phyloP scores from a whole-genome alignment of 1,140 invertebrate genomes.

The Araneus ventricosus region DNA sequence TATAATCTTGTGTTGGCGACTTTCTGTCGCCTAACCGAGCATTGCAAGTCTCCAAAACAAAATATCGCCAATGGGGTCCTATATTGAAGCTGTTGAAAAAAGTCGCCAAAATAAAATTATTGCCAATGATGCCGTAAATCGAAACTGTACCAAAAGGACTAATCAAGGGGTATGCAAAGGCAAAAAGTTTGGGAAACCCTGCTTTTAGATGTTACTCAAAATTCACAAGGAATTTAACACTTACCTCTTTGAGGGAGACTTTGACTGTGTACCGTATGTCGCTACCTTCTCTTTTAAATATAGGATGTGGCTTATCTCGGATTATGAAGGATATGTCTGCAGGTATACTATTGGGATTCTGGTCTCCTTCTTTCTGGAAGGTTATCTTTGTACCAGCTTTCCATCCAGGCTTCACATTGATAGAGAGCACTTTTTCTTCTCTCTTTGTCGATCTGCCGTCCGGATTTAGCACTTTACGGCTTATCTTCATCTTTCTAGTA shows the following conservation, averaged over 20 bases:
- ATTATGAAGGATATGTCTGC: conserved; percentile 99
- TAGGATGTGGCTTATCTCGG: conserved; percentile 96
- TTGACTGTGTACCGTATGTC: conserved; percentile 96
- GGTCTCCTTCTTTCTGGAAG: conserved; percentile 99
- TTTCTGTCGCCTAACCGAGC: too few species aligned
- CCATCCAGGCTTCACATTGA: conserved; percentile 99
- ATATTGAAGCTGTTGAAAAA: too few species aligned
- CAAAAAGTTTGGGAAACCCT: too few species aligned
- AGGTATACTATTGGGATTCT: conserved; percentile 96
- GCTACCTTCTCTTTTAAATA: conserved; percentile 96
- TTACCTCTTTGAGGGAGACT: conserved; percentile 93
- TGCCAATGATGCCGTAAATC: too few species aligned
- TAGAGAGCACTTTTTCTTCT: conserved; percentile 98
- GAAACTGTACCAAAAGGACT: too few species aligned
- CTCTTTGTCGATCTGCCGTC: conserved; percentile 91
- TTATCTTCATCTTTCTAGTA: conserved; percentile 99
- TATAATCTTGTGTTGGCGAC: too few species aligned
- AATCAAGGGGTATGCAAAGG: too few species aligned
- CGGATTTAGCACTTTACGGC: conserved; percentile 90
- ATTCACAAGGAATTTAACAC: conserved; percentile 69
- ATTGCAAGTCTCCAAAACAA: too few species aligned
- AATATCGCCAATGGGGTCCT: too few species aligned
- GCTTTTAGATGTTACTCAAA: too few species aligned
- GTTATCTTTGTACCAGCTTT: conserved; percentile 99
- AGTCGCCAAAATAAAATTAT: too few species aligned